Percentiles rank a stretch among this genome's conserved stretches.
phyloP scores from a whole-genome alignment of 2,888 invertebrate species.

The Ellobium chinense region DNA sequence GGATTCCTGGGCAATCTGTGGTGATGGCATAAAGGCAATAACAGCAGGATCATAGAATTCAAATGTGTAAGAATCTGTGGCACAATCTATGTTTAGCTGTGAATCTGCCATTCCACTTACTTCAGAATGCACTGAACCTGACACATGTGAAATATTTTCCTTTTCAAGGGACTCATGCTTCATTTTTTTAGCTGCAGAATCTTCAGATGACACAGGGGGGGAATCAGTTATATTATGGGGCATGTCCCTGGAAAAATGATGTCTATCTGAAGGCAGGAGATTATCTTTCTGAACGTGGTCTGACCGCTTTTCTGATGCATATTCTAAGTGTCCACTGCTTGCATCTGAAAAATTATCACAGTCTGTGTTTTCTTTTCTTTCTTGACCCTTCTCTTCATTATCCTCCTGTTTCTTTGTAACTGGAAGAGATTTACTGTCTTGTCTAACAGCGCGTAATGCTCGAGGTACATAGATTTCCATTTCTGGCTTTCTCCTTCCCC shows the following conservation, averaged over 20 bases:
- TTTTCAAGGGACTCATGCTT: not conserved
- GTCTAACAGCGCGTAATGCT: conserved; percentile 78
- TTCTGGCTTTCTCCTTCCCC: conserved; percentile 81
- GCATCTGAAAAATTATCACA: not conserved
- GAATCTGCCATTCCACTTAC: not conserved
- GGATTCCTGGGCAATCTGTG: not conserved
- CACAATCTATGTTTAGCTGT: not conserved
- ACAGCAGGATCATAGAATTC: conserved; percentile 49
- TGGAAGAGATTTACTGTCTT: not conserved
- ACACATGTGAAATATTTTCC: not conserved
- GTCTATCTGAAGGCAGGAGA: not conserved
- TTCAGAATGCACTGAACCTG: not conserved
- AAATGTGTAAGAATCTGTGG: conserved; percentile 33
- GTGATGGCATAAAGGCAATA: conserved; percentile 41
- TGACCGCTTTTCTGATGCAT: not conserved
- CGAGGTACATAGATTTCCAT: conserved; percentile 89
- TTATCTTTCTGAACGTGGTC: not conserved
- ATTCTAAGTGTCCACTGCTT: not conserved
- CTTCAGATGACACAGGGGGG: not conserved
- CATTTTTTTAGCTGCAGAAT: not conserved
- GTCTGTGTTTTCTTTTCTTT: not conserved
- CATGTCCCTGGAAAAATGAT: no score
- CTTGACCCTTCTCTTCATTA: not conserved
- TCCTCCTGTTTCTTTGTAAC: not conserved
- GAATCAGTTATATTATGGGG: not conserved